A percentile compares a stretch with the other conserved stretches of the same genome.
These are phyloP conservation scores for Harpagoxenus sublaevis DNA, from an alignment of 2,888 invertebrate genomes.

Conservation along the genomic window DNA sequence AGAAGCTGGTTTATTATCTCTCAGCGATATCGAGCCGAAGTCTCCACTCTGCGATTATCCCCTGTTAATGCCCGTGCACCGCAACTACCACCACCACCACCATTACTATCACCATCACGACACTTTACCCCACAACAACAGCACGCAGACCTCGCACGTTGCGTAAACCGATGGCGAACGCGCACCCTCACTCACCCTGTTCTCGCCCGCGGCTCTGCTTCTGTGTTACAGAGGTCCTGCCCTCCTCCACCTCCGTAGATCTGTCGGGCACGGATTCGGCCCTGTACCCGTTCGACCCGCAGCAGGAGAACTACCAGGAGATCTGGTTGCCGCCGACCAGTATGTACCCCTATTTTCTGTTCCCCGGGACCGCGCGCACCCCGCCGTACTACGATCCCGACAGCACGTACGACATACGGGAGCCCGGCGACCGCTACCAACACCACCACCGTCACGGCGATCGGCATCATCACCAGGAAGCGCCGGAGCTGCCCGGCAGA, in stretches of 20 bases:
- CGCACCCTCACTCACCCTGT: constrained; percentile 79
- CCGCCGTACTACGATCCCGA: constrained; percentile 82
- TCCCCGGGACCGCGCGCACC: constrained; percentile 87
- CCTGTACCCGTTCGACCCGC: constrained; percentile 87
- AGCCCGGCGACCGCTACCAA: constrained; percentile 70
- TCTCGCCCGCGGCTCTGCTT: constrained; percentile 85
- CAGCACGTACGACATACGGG: constrained; percentile 76
- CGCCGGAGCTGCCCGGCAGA: constrained; percentile 80
- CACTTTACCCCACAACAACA: constrained; percentile 49
- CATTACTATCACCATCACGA: constrained; percentile 49
- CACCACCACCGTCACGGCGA: constrained; percentile 71
- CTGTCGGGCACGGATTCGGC: constrained; percentile 88
- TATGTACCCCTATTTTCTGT: constrained; percentile 89
- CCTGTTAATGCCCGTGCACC: constrained; percentile 37
- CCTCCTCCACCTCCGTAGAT: constrained; percentile 87
- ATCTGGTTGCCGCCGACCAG: constrained; percentile 88
- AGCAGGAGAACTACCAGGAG: constrained; percentile 88
- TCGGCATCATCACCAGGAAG: constrained; percentile 76
- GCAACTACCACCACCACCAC: constrained; percentile 51
- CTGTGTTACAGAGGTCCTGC: constrained; percentile 89
- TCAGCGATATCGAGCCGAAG: neutral
- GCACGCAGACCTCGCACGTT: constrained; percentile 72
- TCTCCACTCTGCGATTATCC: constrained; percentile 31
- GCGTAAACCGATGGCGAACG: constrained; percentile 68
- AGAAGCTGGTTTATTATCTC: neutral